Base-by-base conservation (phyloP, 2,888 invertebrate genomes). In the Sisyra nigra region DNA sequence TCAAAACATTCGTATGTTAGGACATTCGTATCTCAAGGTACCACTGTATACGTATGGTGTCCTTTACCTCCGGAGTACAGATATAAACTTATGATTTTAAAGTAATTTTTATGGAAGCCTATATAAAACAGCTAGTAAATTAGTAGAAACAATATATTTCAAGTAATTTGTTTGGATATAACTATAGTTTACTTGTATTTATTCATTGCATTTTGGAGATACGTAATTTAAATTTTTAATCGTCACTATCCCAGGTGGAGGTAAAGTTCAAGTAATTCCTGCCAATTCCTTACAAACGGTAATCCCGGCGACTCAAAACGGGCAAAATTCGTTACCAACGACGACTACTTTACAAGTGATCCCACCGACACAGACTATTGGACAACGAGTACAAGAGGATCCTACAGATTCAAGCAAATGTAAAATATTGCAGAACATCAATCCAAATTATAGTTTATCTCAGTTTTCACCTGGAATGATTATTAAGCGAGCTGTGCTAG, bases 321-420 rank as follows among this genome's bases (percentile, higher is more conserved):
- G 54, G 47, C 47, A 53, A 47, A 44, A 50, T 40, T 34, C 46
- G 41, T 40, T 42, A 24, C 41, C 46, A 37, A 4, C 14, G 2
- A 44, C 44, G 24, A 29, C 36, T 35, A 40, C 51, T 13, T 61
- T 37, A 37, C 37, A 37, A 19, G 37, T 37, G 1, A 9, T 37
- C 2, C 37, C 37, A 60, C 39, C 48, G 52, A 18, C 44, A 34
- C 35, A 38, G 45, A 46, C 48, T 33, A 48, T 47, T 44, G 74
- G 74, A 2, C 79, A 80, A 51, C 80, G 81, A 55, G 71, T 87
- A 48, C 85, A 86, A 54, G 81, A 85, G 54, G 87, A 88, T 54
- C 81, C 85, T 0, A 76, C 72, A 51, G 87, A 88, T 59, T 82
- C 85, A 0, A 77, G 74, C 49, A 87, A 87, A 59, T 88, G 88